These are phyloP conservation scores for Eidolon helvum DNA, from an alignment of 2,113 vertebrate species.

Conservation along the genomic window DNA sequence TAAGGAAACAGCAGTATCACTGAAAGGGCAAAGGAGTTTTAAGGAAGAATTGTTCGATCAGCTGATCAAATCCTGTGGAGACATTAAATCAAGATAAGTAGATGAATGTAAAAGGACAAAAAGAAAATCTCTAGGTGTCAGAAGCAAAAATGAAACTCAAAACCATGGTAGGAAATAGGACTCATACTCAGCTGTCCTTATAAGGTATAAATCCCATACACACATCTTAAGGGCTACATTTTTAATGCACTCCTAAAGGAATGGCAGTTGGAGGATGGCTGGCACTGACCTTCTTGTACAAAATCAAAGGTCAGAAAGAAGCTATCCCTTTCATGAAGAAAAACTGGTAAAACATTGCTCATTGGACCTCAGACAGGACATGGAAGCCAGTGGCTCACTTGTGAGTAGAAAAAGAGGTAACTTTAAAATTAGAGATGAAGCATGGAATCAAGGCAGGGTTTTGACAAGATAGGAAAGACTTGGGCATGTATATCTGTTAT, in stretches of 20 bases:
- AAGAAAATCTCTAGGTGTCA: background rate
- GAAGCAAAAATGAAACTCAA: background rate
- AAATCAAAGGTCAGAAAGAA: slow-evolving; percentile 1
- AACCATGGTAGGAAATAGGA: background rate
- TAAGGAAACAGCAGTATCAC: background rate
- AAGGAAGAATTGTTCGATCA: background rate
- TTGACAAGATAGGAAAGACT: background rate
- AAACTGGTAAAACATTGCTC: background rate
- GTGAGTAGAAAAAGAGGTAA: background rate
- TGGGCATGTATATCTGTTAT: background rate
- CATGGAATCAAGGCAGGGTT: background rate
- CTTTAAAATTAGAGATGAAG: background rate
- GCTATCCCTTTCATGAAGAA: background rate
- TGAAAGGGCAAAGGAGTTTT: background rate
- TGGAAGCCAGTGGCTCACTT: background rate
- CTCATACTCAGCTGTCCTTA: background rate
- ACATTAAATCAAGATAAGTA: background rate
- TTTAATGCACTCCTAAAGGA: background rate
- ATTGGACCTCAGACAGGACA: background rate
- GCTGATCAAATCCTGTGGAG: background rate
- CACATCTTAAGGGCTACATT: background rate
- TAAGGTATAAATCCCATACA: background rate
- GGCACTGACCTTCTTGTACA: background rate
- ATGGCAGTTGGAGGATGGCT: background rate
- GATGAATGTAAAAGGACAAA: background rate